These are phyloP conservation scores for Rhadina sibilatrix DNA, from an alignment of 2,113 vertebrate genomes.

Conservation along the genomic window DNA sequence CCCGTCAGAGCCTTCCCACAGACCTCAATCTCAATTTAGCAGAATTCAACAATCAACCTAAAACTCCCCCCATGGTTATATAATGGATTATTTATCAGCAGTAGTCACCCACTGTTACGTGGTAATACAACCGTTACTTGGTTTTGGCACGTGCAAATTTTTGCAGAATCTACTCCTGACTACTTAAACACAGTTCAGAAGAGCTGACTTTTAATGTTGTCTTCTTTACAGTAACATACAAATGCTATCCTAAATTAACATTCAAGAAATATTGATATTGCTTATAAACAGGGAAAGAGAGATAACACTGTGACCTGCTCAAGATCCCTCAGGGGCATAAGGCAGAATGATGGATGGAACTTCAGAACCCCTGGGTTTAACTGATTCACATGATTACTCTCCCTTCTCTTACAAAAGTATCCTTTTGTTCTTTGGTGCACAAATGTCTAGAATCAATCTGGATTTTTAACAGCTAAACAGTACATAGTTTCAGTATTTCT, in stretches of 20 bases:
- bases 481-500: neutral
- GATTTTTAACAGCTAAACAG: neutral
- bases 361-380: neutral
- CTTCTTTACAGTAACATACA: neutral
- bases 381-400: neutral
- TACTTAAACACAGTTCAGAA: neutral
- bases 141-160: neutral
- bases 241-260: neutral
- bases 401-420: neutral
- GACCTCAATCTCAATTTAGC: neutral
- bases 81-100: neutral
- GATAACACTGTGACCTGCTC: neutral
- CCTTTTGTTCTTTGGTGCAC: neutral
- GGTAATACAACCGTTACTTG: neutral
- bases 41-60: neutral
- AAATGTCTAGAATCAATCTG: neutral
- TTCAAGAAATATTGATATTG: neutral
- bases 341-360: neutral
- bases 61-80: neutral
- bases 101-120: neutral
- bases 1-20: neutral
- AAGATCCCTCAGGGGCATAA: neutral
- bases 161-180: neutral
- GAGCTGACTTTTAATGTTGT: neutral
- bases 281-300: neutral